These are phyloP conservation scores for Acrocephalus arundinaceus DNA, from an alignment of 2,113 vertebrate species.

Conservation along the genomic window DNA sequence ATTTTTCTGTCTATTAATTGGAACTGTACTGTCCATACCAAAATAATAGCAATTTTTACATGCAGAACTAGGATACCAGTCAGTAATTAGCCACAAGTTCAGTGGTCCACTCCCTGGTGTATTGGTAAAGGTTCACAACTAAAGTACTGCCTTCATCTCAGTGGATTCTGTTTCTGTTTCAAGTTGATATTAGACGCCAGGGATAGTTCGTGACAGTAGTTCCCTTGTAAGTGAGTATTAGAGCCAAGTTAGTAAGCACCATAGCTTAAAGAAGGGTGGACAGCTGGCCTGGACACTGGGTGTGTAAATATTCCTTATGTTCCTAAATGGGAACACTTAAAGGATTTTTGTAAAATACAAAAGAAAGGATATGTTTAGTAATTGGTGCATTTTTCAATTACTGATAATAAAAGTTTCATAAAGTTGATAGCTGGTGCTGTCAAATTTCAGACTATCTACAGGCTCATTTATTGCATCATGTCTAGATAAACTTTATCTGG, in stretches of 20 bases:
- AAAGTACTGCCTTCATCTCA: not conserved
- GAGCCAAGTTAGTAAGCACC: not conserved
- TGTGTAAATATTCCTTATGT: not conserved
- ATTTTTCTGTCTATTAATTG: slow-evolving; percentile 46
- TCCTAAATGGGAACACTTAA: not conserved
- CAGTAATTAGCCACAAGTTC: slow-evolving; percentile 48
- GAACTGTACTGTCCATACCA: slow-evolving; percentile 36
- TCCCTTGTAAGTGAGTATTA: not conserved
- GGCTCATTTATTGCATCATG: not conserved
- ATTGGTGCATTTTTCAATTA: not conserved
- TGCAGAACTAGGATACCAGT: slow-evolving; percentile 12
- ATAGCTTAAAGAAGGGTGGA: not conserved
- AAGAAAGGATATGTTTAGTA: not conserved
- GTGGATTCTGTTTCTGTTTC: not conserved
- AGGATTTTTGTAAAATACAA: not conserved
- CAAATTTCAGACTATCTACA: not conserved
- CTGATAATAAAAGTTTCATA: not conserved
- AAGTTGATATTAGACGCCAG: not conserved
- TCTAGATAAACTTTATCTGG: not conserved
- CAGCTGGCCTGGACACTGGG: not conserved
- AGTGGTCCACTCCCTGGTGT: not conserved
- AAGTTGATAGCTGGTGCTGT: not conserved
- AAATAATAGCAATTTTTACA: slow-evolving; percentile 45
- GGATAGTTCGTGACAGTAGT: not conserved
- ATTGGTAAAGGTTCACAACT: not conserved